Base-by-base conservation (phyloP, 1,140 invertebrate species). In the Cotesia chilonis region DNA sequence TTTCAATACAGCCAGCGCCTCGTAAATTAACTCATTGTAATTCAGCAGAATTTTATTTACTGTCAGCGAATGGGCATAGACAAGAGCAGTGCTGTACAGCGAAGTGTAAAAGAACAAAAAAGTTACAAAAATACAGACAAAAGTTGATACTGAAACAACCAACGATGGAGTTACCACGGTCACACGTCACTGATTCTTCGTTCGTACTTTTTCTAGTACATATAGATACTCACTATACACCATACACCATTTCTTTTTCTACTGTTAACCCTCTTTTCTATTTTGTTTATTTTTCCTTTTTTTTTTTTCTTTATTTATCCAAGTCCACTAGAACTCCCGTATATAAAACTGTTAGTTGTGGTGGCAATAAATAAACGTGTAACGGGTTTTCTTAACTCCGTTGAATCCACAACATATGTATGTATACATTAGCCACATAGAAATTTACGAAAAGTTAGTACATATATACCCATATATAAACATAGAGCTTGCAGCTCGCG, bases 31-130 rank as follows among this genome's bases (percentile, higher is more conserved):
- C 59, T 55, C 9, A 64, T 68, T 55, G 64, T 72, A 60, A 68
- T 61, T 68, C 41, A 52, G 68, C 17, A 20, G 36, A 60, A 55
- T 67, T 74, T 67, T 70, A 67, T 65, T 74, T 71, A 14, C 7
- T 59, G 10, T 60, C 36, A 41, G 14, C 36, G 60, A 3, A 63
- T 38, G 60, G 12, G 20, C 20, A 28, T 17, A 38, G 60, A 63
- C 36, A 14, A n/a, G n/a, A 63, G 36, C 10, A 63, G 37, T 4
- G 14, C n/a, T 12, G 5, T 4, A 38, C n/a, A 38, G 7, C 37
- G 37, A 37, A 38, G 37, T 36, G 60, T 37, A 63, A 37, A 63
- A 17, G 17, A 17, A 14, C 2, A 57, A 28, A 61, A 61, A 36
- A 57, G 54, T 57, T 28, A 28, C 28, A 28, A 57, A 57, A 20